A percentile compares a stretch with the other conserved stretches of the same genome.
Evolutionary conservation across 2,113 vertebrate species (phyloP).

Genomic region (Pedetes capensis): DNA sequence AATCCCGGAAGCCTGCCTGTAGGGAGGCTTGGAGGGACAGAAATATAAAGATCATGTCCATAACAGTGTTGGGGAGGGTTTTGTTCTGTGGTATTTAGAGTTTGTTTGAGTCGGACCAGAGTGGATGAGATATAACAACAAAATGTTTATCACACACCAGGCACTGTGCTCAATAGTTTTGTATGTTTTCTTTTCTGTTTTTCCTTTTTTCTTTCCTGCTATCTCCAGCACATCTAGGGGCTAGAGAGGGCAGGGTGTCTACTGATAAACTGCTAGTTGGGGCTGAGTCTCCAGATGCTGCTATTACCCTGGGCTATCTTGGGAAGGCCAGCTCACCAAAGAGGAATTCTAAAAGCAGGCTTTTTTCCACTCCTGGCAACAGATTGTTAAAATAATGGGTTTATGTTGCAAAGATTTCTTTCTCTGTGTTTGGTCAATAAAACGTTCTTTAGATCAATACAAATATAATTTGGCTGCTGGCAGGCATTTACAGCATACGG

Average conservation of each 20-base stretch:
- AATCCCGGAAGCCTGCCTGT: neutral
- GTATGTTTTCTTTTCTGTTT: neutral
- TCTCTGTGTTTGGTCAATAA: constrained; percentile 81
- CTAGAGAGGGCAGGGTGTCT: neutral
- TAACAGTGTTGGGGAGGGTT: no score
- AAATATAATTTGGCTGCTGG: constrained; percentile 80
- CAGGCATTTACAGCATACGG: constrained; percentile 70
- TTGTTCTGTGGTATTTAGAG: no score
- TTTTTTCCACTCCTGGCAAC: constrained; percentile 69
- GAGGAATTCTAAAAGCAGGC: neutral
- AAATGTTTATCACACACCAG: neutral
- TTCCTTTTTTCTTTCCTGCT: no score
- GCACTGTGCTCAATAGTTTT: neutral
- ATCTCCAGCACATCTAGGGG: no score
- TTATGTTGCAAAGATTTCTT: constrained; percentile 76
- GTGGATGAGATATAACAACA: no score
- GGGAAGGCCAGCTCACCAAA: neutral
- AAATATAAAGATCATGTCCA: no score
- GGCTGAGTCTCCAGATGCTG: neutral
- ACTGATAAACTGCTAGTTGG: rapidly evolving
- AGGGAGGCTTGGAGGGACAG: neutral
- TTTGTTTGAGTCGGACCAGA: no score
- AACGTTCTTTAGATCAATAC: constrained; percentile 83
- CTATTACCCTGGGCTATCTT: neutral
- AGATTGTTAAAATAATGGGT: constrained; percentile 78